Evolutionary conservation across 2,113 vertebrate species (phyloP).

Genomic region (Tylochromis polylepis): DNA sequence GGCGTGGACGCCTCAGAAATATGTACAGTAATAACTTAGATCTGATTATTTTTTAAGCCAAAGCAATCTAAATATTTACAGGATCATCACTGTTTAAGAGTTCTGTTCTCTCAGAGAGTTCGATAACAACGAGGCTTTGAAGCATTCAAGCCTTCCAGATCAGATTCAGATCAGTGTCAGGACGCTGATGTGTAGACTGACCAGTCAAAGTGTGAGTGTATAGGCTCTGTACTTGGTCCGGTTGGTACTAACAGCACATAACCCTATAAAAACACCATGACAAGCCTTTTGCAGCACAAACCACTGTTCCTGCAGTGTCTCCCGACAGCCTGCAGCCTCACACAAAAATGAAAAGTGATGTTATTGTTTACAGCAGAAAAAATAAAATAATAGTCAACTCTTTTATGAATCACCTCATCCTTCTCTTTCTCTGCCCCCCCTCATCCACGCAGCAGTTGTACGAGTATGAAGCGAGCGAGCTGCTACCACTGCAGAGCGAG

Average conservation of each 20-base stretch:
- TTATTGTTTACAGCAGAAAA: background rate
- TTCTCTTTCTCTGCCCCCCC: background rate
- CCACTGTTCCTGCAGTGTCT: background rate
- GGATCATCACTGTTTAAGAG: background rate
- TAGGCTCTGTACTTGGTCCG: background rate
- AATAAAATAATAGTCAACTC: background rate
- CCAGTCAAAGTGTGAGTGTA: background rate
- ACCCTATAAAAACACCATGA: background rate
- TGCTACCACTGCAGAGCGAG: slow-evolving; percentile 30
- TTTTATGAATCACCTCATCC: background rate
- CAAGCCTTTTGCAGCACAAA: background rate
- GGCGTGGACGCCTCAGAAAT: background rate
- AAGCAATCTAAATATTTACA: background rate
- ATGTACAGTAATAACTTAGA: background rate
- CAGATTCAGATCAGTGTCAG: background rate
- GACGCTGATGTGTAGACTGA: background rate
- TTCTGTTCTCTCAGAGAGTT: background rate
- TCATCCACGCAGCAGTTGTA: background rate
- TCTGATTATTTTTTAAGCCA: background rate
- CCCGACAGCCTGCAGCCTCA: background rate
- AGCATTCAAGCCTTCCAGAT: background rate
- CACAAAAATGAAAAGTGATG: background rate
- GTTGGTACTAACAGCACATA: background rate
- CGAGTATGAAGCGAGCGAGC: slow-evolving; percentile 7
- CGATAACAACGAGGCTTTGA: background rate